phyloP scores from a whole-genome alignment of 2,113 vertebrate genomes.

The Neogale vison region DNA sequence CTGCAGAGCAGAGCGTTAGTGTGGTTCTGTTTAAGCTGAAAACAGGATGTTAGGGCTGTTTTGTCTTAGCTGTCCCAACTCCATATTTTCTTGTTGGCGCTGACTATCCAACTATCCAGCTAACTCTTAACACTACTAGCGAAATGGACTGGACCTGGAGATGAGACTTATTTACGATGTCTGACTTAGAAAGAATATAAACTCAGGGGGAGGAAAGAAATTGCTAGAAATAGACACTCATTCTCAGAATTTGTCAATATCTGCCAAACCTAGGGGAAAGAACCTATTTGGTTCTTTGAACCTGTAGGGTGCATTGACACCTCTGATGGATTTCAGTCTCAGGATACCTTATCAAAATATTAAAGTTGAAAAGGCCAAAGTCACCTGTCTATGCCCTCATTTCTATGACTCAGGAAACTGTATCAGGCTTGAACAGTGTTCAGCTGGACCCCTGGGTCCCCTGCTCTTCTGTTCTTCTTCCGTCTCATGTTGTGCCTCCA shows the following conservation, averaged over 20 bases:
- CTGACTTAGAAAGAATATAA: slow-evolving; percentile 40
- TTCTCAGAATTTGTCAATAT: background rate
- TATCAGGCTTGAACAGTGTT: background rate
- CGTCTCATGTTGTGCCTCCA: background rate
- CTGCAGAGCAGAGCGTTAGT: too few relatives aligned
- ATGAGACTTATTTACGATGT: background rate
- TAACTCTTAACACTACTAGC: background rate
- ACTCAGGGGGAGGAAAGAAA: background rate
- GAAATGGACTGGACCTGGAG: background rate
- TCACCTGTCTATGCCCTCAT: background rate
- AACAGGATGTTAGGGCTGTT: too few relatives aligned
- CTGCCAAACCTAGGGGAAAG: background rate
- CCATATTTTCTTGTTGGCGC: background rate
- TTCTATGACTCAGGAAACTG: background rate
- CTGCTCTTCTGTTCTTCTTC: background rate
- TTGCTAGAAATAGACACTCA: background rate
- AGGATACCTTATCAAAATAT: background rate
- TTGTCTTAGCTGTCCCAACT: too few relatives aligned
- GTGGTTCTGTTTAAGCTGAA: too few relatives aligned
- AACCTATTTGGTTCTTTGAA: background rate
- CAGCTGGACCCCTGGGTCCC: background rate
- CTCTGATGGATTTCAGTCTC: background rate
- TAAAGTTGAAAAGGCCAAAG: background rate
- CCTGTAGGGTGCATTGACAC: background rate
- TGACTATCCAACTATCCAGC: background rate